A percentile compares a stretch with the other conserved stretches of the same genome.
These are phyloP conservation scores for Andrena minutula DNA, from an alignment of 2,888 invertebrate genomes.

Conservation along the genomic window DNA sequence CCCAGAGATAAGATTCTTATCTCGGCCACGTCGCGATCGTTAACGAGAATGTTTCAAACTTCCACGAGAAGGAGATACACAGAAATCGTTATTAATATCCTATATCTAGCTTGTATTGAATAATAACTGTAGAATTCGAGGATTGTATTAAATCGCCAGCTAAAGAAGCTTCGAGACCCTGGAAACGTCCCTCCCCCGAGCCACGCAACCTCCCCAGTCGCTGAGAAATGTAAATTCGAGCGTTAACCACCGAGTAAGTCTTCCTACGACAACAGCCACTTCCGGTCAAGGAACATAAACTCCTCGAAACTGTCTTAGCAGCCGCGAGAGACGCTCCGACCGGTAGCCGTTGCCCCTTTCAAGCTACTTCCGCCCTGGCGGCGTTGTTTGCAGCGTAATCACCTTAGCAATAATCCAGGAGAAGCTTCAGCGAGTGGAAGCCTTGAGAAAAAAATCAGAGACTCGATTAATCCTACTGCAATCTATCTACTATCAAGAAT, in stretches of 20 bases:
- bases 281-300: conserved; percentile 67
- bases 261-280: conserved; percentile 32
- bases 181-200: neutral
- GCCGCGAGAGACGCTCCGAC: conserved; percentile 70
- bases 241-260: conserved; percentile 21
- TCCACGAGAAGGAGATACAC: no score
- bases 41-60: neutral
- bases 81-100: no score
- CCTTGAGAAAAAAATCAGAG: neutral
- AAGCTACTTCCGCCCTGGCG: conserved; percentile 48
- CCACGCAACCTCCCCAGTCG: neutral
- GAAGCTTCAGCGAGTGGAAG: neutral
- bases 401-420: conserved; percentile 15
- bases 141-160: neutral
- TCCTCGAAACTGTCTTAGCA: conserved; percentile 55
- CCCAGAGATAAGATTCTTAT: conserved; percentile 1
- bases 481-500: neutral
- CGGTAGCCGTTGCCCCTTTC: conserved; percentile 77
- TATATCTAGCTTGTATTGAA: no score
- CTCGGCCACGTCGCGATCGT: neutral
- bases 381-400: conserved; percentile 30
- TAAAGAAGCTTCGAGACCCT: neutral
- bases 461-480: neutral
- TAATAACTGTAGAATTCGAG: no score
- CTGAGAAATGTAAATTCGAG: conserved; percentile 45